phyloP scores from a whole-genome alignment of 2,888 invertebrate genomes.

The Galerucella nymphaeae region DNA sequence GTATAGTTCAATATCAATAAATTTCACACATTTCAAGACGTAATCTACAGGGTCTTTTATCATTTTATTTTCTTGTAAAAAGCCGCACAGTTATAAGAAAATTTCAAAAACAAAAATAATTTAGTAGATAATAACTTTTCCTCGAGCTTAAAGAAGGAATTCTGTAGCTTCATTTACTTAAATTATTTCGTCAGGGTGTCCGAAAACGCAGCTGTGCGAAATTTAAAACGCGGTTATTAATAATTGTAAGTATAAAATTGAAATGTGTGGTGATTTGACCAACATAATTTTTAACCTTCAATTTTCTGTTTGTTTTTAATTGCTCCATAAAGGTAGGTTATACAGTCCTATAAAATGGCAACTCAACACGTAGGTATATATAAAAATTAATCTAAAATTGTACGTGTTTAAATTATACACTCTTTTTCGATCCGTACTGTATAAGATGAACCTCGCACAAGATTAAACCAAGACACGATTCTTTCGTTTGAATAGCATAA shows the following conservation, averaged over 20 bases:
- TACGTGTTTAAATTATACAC: too few species aligned
- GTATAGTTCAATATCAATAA: constrained; percentile 26
- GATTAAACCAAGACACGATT: too few species aligned
- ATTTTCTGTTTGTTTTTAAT: constrained; percentile 39
- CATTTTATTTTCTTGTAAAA: constrained; percentile 14
- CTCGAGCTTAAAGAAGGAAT: too few species aligned
- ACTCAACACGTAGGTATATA: too few species aligned
- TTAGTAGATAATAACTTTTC: too few species aligned
- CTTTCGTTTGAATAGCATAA: too few species aligned
- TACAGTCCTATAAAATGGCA: too few species aligned
- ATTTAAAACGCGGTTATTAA: constrained; percentile 13
- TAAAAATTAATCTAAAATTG: too few species aligned
- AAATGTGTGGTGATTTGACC: constrained; percentile 41
- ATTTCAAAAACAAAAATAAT: neutral
- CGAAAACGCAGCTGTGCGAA: neutral
- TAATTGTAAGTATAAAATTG: constrained; percentile 24
- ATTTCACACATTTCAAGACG: constrained; percentile 34
- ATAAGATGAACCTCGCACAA: too few species aligned
- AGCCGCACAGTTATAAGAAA: neutral
- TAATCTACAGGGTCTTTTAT: constrained; percentile 36
- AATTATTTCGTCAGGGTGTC: too few species aligned
- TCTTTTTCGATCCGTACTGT: too few species aligned
- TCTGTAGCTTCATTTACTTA: too few species aligned
- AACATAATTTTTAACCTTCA: constrained; percentile 30
- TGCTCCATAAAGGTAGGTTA: neutral